Percentiles rank a stretch among this genome's conserved stretches.
Evolutionary conservation across 2,888 invertebrate genomes (phyloP).

Genomic region (Chrysopilus asiliformis): DNA sequence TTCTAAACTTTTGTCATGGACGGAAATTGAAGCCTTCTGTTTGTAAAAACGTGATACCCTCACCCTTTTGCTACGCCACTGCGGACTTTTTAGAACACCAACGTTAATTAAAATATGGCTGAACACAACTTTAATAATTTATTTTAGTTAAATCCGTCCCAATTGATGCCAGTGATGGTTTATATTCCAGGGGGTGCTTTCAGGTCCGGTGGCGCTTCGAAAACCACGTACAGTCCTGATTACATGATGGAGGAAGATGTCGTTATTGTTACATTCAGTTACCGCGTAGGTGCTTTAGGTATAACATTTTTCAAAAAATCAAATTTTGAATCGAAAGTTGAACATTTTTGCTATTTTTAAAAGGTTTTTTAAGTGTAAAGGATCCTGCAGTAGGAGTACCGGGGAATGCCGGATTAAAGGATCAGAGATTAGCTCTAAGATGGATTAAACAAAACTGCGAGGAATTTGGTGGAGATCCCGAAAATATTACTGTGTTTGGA

Average conservation of each 20-base stretch:
- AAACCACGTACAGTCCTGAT: conserved; percentile 35
- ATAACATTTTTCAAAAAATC: conserved; percentile 1
- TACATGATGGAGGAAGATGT: conserved; percentile 37
- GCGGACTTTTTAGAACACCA: no score
- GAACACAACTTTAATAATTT: no score
- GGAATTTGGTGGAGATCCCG: conserved; percentile 39
- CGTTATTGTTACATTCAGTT: conserved; percentile 37
- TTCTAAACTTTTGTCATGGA: no score
- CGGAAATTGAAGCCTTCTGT: no score
- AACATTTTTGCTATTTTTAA: conserved; percentile 2
- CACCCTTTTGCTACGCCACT: no score
- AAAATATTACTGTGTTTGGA: conserved; percentile 41
- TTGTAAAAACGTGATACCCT: no score
- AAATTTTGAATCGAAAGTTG: neutral
- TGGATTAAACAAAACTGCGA: conserved; percentile 40
- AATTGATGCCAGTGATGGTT: conserved; percentile 34
- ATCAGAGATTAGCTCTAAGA: conserved; percentile 39
- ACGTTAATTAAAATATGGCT: no score
- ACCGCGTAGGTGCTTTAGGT: conserved; percentile 38
- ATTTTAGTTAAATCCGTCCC: conserved; percentile 23
- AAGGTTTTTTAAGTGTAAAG: conserved; percentile 39
- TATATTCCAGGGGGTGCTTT: conserved; percentile 41
- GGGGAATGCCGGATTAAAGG: conserved; percentile 42
- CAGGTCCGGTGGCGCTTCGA: conserved; percentile 35
- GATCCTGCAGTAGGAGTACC: conserved; percentile 37